phyloP scores from a whole-genome alignment of 2,797 vertebrate genomes.

The Artibeus lituratus region DNA sequence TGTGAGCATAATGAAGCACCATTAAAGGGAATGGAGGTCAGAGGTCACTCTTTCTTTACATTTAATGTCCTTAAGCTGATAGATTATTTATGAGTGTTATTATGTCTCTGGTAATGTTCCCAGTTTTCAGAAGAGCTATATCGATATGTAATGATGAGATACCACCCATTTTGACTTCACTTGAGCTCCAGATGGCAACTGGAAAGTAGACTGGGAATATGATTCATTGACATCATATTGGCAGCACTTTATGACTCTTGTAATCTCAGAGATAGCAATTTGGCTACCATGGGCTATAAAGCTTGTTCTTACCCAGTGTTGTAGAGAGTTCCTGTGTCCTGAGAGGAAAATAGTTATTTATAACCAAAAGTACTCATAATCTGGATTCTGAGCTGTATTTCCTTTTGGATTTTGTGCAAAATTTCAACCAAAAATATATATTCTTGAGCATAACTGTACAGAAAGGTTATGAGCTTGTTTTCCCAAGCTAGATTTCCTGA shows the following conservation, averaged over 20 bases:
- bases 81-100: slow-evolving; percentile 68
- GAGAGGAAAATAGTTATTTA: slow-evolving; percentile 25
- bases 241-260: neutral
- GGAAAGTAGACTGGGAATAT: slow-evolving; percentile 12
- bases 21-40: slow-evolving; percentile 68
- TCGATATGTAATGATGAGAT: slow-evolving; percentile 35
- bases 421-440: neutral
- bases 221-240: neutral
- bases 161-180: neutral
- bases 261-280: neutral
- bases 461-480: neutral
- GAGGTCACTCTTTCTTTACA: slow-evolving; percentile 65
- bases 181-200: slow-evolving; percentile 54
- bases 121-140: slow-evolving; percentile 47
- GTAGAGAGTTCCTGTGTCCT: neutral
- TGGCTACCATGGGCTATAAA: neutral
- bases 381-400: neutral
- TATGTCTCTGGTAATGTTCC: slow-evolving; percentile 53
- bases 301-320: neutral
- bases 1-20: slow-evolving; percentile 61
- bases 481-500: neutral
- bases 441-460: neutral
- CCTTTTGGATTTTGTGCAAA: neutral
- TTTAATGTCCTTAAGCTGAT: slow-evolving; percentile 67
- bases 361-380: neutral